Evolutionary conservation across 2,113 vertebrate species (phyloP).

Genomic region (Felis chaus): DNA sequence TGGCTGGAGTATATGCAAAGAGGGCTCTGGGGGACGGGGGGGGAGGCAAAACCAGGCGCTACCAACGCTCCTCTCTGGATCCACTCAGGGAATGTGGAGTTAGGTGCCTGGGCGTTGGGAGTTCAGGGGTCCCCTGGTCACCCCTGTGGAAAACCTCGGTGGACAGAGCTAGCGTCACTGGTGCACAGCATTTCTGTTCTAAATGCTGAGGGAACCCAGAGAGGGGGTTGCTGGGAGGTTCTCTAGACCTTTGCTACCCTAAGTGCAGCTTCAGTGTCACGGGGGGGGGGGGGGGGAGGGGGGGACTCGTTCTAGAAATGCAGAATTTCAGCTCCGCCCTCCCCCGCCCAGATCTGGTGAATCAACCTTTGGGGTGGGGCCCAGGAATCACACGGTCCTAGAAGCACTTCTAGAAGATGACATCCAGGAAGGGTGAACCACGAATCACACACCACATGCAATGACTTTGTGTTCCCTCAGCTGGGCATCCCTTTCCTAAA

Average conservation of each 20-base stretch:
- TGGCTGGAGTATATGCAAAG: fast-evolving
- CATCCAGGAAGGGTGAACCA: not conserved
- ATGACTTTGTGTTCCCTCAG: not conserved
- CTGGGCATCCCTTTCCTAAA: not conserved
- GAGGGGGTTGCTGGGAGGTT: fast-evolving
- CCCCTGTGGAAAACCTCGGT: not conserved
- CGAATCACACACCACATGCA: fast-evolving
- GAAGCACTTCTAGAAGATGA: not conserved
- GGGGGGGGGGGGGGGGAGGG: too few species aligned
- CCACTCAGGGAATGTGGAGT: fast-evolving
- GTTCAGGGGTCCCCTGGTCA: not conserved
- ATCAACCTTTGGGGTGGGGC: not conserved
- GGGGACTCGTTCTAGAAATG: not conserved
- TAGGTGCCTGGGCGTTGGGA: not conserved
- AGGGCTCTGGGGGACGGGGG: too few species aligned
- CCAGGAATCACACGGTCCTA: not conserved
- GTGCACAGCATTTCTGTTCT: fast-evolving
- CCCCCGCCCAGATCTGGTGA: too few species aligned
- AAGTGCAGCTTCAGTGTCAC: fast-evolving
- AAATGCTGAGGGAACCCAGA: fast-evolving
- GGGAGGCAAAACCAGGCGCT: fast-evolving
- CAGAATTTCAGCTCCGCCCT: too few species aligned
- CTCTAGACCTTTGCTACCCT: not conserved
- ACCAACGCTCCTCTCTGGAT: fast-evolving
- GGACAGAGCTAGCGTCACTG: not conserved